Percentiles rank a stretch among this genome's conserved stretches.
These are phyloP conservation scores for Tinamus guttatus DNA, from an alignment of 2,113 vertebrate species.

Conservation along the genomic window DNA sequence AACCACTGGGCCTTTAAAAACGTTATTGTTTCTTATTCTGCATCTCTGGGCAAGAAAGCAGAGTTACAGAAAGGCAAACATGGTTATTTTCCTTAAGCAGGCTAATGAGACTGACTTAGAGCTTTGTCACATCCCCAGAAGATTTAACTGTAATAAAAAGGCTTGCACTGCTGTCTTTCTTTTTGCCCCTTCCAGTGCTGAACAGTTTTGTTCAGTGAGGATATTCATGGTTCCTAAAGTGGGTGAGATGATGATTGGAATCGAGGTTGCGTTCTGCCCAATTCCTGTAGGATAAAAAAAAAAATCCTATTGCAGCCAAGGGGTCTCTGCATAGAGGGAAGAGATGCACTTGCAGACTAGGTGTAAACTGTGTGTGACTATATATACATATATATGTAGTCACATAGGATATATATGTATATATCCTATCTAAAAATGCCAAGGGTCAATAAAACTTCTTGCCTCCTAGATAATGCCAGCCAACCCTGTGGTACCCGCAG, in stretches of 20 bases:
- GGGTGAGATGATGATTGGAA: neutral
- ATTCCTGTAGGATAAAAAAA: neutral
- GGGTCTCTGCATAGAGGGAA: neutral
- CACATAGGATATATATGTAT: too few species aligned
- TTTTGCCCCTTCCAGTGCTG: neutral
- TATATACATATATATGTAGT: too few species aligned
- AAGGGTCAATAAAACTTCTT: too few species aligned
- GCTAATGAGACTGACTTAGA: neutral
- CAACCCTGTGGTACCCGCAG: neutral
- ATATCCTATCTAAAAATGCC: too few species aligned
- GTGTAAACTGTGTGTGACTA: neutral
- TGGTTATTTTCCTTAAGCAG: neutral
- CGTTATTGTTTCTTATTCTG: neutral
- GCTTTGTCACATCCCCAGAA: neutral
- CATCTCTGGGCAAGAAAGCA: neutral
- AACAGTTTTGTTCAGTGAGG: neutral
- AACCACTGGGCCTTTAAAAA: neutral
- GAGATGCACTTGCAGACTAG: neutral
- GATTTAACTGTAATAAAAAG: neutral
- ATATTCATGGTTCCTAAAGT: neutral
- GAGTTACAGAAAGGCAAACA: neutral
- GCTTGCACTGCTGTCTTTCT: neutral
- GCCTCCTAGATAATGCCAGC: neutral
- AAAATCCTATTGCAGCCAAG: neutral
- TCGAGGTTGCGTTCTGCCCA: neutral